These are phyloP conservation scores for Eretmodus cyanostictus DNA, from an alignment of 2,113 vertebrate genomes.

Conservation along the genomic window DNA sequence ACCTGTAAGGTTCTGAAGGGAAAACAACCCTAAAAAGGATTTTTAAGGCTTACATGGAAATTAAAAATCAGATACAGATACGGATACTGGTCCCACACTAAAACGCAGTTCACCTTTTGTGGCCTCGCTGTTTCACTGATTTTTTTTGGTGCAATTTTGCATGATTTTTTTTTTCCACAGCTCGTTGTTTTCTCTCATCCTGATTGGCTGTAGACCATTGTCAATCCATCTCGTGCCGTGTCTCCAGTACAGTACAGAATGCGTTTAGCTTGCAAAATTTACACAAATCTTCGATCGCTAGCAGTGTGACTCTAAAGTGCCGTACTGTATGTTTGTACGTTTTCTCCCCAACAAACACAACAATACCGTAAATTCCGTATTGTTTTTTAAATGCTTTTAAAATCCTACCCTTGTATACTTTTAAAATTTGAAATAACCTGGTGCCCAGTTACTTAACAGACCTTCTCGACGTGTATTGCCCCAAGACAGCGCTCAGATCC, in stretches of 20 bases:
- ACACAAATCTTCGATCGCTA: not conserved
- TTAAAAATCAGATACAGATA: not conserved
- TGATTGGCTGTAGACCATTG: not conserved
- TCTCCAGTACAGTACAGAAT: not conserved
- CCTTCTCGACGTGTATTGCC: not conserved
- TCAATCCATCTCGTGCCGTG: rapidly evolving
- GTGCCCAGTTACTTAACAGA: not conserved
- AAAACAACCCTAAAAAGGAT: not conserved
- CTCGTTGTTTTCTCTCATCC: not conserved
- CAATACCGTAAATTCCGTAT: not conserved
- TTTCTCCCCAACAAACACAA: not conserved
- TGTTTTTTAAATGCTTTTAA: not conserved
- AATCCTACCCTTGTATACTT: not conserved
- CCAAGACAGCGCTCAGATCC: not conserved
- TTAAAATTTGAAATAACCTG: not conserved
- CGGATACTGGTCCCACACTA: not conserved
- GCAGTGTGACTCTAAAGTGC: not conserved
- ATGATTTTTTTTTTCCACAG: not conserved
- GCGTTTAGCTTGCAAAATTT: not conserved
- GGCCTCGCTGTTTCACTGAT: not conserved
- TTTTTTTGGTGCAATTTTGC: not conserved
- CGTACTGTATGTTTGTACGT: rapidly evolving
- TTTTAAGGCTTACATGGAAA: not conserved
- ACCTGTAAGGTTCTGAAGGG: not conserved
- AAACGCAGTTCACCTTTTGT: rapidly evolving